These are phyloP conservation scores for Ips nitidus DNA, from an alignment of 1,140 invertebrate species.

Conservation along the genomic window DNA sequence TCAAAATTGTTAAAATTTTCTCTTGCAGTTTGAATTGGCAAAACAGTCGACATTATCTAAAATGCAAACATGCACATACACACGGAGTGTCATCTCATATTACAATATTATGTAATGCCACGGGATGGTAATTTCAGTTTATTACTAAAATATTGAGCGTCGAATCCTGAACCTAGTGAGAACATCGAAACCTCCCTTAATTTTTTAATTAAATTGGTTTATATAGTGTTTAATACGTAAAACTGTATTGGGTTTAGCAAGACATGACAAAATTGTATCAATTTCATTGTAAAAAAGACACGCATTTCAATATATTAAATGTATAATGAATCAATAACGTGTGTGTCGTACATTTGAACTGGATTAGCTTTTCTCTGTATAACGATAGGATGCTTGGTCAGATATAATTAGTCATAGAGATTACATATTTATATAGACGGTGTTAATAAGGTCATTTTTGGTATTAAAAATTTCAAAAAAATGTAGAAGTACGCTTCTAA, in stretches of 20 bases:
- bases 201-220: too few relatives aligned
- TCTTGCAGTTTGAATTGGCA: slow-evolving; percentile 32
- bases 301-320: not conserved
- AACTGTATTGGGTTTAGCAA: too few relatives aligned
- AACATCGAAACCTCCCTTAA: too few relatives aligned
- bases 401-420: not conserved
- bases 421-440: too few relatives aligned
- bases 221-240: too few relatives aligned
- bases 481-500: too few relatives aligned
- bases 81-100: slow-evolving; percentile 7
- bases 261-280: slow-evolving; percentile 8
- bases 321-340: not conserved
- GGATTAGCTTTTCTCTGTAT: slow-evolving; percentile 3
- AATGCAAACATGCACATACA: slow-evolving; percentile 24
- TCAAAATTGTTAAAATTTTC: slow-evolving; percentile 18
- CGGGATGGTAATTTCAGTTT: too few relatives aligned
- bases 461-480: too few relatives aligned
- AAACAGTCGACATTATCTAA: slow-evolving; percentile 28
- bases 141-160: too few relatives aligned
- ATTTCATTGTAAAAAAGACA: slow-evolving; percentile 12
- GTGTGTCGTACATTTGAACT: slow-evolving; percentile 15
- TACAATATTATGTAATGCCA: too few relatives aligned
- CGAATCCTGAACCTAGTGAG: too few relatives aligned
- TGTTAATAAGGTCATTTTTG: too few relatives aligned
- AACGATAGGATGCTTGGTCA: not conserved